These are phyloP conservation scores for Stegana nigrithorax DNA, from an alignment of 2,888 invertebrate genomes.

Conservation along the genomic window DNA sequence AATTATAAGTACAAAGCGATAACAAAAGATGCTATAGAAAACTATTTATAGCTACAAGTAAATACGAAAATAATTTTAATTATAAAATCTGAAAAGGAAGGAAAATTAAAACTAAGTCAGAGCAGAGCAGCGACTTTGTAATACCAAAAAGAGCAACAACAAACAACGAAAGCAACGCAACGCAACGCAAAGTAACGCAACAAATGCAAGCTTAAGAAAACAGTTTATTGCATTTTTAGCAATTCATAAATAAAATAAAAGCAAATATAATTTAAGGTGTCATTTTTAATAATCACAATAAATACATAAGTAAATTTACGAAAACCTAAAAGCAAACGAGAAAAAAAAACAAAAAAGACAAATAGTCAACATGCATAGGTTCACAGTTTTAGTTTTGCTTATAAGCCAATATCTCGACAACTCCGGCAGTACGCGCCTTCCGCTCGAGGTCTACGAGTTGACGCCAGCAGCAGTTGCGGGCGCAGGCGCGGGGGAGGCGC, in stretches of 20 bases:
- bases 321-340: constrained; percentile 3
- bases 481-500: constrained; percentile 28
- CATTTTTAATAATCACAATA: constrained; percentile 61
- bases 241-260: not conserved
- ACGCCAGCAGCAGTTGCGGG: constrained; percentile 45
- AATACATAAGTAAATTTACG: not conserved
- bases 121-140: not conserved
- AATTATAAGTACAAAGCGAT: not conserved
- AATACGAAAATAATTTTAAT: not conserved
- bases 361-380: constrained; percentile 39
- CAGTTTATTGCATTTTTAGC: too few species aligned
- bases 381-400: constrained; percentile 37
- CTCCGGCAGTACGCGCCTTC: constrained; percentile 60
- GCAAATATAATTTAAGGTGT: constrained; percentile 41
- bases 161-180: not conserved
- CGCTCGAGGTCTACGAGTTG: constrained; percentile 67
- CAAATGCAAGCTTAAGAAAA: not conserved
- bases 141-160: not conserved
- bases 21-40: not conserved
- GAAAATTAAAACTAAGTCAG: not conserved
- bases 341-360: constrained; percentile 11
- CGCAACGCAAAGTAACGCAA: not conserved
- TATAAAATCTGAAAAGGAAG: not conserved
- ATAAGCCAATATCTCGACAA: constrained; percentile 47
- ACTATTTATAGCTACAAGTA: not conserved